A percentile compares a stretch with the other conserved stretches of the same genome.
phyloP scores from a whole-genome alignment of 2,888 invertebrate species.

The Acholoe squamosa region DNA sequence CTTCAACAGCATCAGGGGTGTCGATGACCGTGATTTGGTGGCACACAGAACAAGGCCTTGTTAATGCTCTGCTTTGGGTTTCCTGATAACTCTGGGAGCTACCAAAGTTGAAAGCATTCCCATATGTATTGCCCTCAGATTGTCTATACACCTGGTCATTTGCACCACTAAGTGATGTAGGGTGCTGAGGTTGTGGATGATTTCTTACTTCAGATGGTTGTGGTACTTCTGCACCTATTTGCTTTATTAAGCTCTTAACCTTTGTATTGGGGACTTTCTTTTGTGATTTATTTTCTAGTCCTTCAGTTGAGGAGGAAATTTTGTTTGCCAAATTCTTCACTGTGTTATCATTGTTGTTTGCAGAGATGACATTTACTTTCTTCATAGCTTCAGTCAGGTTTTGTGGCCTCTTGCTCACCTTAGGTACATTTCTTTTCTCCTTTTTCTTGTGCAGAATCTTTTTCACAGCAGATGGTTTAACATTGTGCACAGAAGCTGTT shows the following conservation, averaged over 20 bases:
- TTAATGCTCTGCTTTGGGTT: neutral
- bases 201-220: neutral
- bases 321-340: neutral
- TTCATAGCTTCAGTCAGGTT: neutral
- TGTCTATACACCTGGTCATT: neutral
- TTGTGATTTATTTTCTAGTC: too few relatives aligned
- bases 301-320: neutral
- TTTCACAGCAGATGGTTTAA: conserved; percentile 42
- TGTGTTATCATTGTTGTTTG: neutral
- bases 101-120: neutral
- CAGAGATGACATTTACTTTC: neutral
- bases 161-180: neutral
- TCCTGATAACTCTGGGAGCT: neutral
- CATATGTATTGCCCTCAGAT: neutral
- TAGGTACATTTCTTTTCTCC: conserved; percentile 10
- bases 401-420: neutral
- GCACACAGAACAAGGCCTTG: conserved; percentile 1
- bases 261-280: too few relatives aligned
- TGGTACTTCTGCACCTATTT: too few relatives aligned
- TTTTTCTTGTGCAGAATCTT: conserved; percentile 10
- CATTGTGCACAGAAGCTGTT: neutral
- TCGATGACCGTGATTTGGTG: neutral
- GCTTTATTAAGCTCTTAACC: too few relatives aligned
- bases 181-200: neutral
- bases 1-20: neutral